Percentiles rank a stretch among this genome's conserved stretches.
phyloP scores from a whole-genome alignment of 2,888 invertebrate species.

The Drosophila maculinotata region DNA sequence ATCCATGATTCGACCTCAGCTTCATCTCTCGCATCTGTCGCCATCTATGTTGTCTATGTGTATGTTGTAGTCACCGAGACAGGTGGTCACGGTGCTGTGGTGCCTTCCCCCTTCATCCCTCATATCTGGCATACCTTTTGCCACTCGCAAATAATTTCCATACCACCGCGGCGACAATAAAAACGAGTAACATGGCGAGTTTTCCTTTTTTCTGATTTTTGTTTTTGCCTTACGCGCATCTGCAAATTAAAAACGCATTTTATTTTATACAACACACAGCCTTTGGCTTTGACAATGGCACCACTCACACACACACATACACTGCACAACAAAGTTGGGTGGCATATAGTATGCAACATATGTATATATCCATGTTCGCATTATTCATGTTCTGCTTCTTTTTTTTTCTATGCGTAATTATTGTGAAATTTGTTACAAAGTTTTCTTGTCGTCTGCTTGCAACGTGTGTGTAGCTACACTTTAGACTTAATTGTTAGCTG shows the following conservation, averaged over 20 bases:
- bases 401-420: constrained; percentile 59
- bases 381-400: constrained; percentile 37
- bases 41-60: constrained; percentile 41
- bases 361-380: constrained; percentile 43
- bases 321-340: constrained; percentile 32
- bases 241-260: constrained; percentile 82
- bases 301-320: constrained; percentile 43
- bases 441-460: constrained; percentile 59
- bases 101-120: constrained; percentile 3
- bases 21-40: constrained; percentile 27
- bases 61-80: constrained; percentile 51
- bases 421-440: constrained; percentile 66
- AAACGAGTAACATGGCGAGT: constrained; percentile 60
- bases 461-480: constrained; percentile 67
- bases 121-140: constrained; percentile 60
- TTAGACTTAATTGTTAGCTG: constrained; percentile 80
- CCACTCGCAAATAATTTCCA: constrained; percentile 67
- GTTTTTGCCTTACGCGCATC: constrained; percentile 71
- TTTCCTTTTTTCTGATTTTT: constrained; percentile 20
- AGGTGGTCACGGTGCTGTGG: constrained; percentile 58
- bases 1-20: constrained; percentile 19
- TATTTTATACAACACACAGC: constrained; percentile 61
- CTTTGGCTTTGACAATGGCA: constrained; percentile 70
- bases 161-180: constrained; percentile 66
- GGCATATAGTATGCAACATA: constrained; percentile 30